Percentiles rank a stretch among this genome's conserved stretches.
Evolutionary conservation across 2,888 invertebrate species (phyloP).

Genomic region (Steinernema scapterisci): DNA sequence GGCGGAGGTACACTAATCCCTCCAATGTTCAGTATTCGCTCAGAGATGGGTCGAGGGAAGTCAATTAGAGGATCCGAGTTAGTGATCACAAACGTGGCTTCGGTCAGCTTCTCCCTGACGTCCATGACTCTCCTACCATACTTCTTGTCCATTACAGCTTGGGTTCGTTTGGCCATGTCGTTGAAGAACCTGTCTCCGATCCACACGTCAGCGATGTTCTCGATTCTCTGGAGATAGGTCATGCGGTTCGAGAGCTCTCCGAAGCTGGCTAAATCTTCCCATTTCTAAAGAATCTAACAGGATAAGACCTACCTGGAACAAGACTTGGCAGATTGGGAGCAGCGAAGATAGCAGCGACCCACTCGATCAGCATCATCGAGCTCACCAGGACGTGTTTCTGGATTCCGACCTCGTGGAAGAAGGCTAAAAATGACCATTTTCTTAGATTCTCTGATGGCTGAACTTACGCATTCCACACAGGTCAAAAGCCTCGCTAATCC

Average conservation of each 20-base stretch:
- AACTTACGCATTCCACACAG: neutral
- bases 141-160: neutral
- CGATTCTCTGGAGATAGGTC: neutral
- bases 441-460: too few species aligned
- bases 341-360: neutral
- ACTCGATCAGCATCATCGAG: slow-evolving; percentile 23
- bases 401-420: slow-evolving; percentile 5
- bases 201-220: neutral
- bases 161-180: neutral
- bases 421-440: neutral
- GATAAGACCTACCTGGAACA: neutral
- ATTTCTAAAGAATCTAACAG: neutral
- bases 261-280: neutral
- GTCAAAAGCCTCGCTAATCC: neutral
- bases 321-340: neutral
- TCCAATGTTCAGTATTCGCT: slow-evolving; percentile 17
- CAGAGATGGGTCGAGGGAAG: slow-evolving; percentile 6
- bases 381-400: slow-evolving; percentile 10
- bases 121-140: neutral
- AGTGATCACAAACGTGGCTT: slow-evolving; percentile 14
- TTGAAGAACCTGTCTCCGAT: slow-evolving; percentile 2
- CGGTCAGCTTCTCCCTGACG: neutral
- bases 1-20: neutral
- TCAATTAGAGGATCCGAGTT: slow-evolving; percentile 3
- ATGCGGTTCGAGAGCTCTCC: neutral